phyloP scores from a whole-genome alignment of 1,140 invertebrate genomes.

The Euwallacea fornicatus region DNA sequence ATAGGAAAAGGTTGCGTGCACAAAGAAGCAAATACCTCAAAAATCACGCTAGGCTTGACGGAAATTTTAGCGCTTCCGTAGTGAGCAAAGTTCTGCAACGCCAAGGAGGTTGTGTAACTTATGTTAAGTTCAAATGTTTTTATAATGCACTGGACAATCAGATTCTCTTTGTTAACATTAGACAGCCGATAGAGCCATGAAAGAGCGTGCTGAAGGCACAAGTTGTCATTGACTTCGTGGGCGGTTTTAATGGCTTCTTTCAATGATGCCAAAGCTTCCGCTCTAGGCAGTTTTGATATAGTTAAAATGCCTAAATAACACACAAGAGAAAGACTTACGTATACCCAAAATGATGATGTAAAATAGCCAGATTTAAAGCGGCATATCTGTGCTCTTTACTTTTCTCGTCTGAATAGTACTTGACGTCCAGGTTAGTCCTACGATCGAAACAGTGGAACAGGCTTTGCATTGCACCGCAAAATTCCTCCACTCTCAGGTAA shows the following conservation, averaged over 20 bases:
- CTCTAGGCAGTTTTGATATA: slow-evolving; percentile 54
- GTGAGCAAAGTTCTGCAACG: slow-evolving; percentile 64
- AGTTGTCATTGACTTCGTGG: slow-evolving; percentile 83
- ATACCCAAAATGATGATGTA: slow-evolving; percentile 85
- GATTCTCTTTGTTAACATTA: slow-evolving; percentile 52
- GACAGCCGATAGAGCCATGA: slow-evolving; percentile 75
- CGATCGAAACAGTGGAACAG: slow-evolving; percentile 86
- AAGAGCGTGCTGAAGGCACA: slow-evolving; percentile 82
- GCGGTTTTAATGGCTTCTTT: slow-evolving; percentile 84
- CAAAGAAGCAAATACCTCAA: slow-evolving; percentile 51
- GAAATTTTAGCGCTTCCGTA: slow-evolving; percentile 46
- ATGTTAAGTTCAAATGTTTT: slow-evolving; percentile 63
- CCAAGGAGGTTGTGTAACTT: slow-evolving; percentile 65
- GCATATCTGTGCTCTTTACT: slow-evolving; percentile 82
- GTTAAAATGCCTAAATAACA: slow-evolving; percentile 6
- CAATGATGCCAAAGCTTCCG: slow-evolving; percentile 75
- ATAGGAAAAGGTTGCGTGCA: background rate
- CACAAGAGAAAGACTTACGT: slow-evolving; percentile 60
- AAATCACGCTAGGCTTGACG: slow-evolving; percentile 53
- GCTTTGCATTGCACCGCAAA: slow-evolving; percentile 80
- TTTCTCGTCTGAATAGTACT: slow-evolving; percentile 62
- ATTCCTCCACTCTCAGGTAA: slow-evolving; percentile 82
- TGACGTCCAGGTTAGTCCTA: slow-evolving; percentile 57
- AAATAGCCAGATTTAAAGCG: slow-evolving; percentile 82
- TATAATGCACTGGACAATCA: slow-evolving; percentile 62